Percentiles rank a stretch among this genome's conserved stretches.
phyloP scores from a whole-genome alignment of 2,797 vertebrate genomes.

The Botia almorhae region DNA sequence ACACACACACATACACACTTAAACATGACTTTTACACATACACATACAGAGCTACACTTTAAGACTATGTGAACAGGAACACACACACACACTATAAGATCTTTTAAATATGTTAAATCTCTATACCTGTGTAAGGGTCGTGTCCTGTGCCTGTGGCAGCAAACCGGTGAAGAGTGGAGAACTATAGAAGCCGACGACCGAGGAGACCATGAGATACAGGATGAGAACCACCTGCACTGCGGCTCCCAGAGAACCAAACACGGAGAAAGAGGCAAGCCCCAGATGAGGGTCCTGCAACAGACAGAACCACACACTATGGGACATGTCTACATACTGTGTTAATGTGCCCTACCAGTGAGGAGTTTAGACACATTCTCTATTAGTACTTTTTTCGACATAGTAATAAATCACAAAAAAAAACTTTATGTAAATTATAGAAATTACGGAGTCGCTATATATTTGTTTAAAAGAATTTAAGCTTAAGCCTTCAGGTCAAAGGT shows the following conservation, averaged over 20 bases:
- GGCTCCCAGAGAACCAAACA: constrained; percentile 94
- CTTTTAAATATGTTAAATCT: not conserved
- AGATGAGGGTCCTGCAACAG: constrained; percentile 83
- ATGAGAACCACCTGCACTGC: constrained; percentile 94
- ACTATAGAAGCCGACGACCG: constrained; percentile 95
- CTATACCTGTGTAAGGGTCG: constrained; percentile 92
- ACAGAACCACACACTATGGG: not conserved
- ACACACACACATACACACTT: constrained; percentile 19
- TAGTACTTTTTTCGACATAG: no score
- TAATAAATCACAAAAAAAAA: no score
- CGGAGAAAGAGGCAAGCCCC: constrained; percentile 93
- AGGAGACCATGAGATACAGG: constrained; percentile 97
- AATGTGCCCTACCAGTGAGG: not conserved
- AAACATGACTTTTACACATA: not conserved
- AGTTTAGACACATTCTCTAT: not conserved
- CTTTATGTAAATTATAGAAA: no score
- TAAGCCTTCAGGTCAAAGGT: no score
- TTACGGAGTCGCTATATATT: no score
- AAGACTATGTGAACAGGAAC: not conserved
- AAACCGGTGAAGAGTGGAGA: constrained; percentile 89
- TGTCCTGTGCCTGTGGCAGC: constrained; percentile 86
- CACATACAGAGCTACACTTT: not conserved
- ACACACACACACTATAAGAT: not conserved
- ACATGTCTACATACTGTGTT: not conserved
- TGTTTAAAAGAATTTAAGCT: no score